A percentile compares a stretch with the other conserved stretches of the same genome.
These are phyloP conservation scores for Notarius quadriscutis DNA, from an alignment of 2,113 vertebrate species.

Conservation along the genomic window DNA sequence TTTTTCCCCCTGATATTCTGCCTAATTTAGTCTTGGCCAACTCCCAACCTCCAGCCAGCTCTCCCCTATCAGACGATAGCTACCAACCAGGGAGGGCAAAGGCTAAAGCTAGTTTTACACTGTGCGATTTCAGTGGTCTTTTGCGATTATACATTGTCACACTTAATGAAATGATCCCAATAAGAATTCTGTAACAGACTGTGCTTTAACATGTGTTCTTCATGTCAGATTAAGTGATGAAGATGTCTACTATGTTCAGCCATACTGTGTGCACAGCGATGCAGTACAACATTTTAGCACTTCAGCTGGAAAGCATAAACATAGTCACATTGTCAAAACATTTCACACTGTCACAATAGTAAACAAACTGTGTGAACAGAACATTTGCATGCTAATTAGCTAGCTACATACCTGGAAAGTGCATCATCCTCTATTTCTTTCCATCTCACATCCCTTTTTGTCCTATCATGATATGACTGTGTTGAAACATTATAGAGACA, in stretches of 20 bases:
- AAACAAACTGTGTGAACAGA: background rate
- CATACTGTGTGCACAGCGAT: background rate
- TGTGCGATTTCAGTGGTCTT: background rate
- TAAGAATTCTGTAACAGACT: background rate
- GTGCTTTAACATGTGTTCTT: background rate
- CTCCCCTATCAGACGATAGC: background rate
- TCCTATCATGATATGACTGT: background rate
- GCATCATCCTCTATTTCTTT: background rate
- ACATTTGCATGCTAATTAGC: background rate
- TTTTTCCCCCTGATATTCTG: background rate
- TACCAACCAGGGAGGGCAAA: background rate
- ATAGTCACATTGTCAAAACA: background rate
- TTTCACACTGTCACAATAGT: background rate
- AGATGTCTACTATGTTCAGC: background rate
- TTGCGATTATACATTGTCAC: background rate
- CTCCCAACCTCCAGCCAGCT: background rate
- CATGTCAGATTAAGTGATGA: background rate
- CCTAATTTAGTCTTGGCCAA: conserved; percentile 11
- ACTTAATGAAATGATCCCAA: background rate
- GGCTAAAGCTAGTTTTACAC: background rate
- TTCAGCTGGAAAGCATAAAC: background rate
- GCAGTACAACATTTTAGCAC: background rate
- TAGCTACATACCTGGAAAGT: background rate
- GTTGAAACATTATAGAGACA: background rate
- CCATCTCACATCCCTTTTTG: background rate